Base-by-base conservation (phyloP, 2,888 invertebrate species). In the Dryadula phaetusa region DNA sequence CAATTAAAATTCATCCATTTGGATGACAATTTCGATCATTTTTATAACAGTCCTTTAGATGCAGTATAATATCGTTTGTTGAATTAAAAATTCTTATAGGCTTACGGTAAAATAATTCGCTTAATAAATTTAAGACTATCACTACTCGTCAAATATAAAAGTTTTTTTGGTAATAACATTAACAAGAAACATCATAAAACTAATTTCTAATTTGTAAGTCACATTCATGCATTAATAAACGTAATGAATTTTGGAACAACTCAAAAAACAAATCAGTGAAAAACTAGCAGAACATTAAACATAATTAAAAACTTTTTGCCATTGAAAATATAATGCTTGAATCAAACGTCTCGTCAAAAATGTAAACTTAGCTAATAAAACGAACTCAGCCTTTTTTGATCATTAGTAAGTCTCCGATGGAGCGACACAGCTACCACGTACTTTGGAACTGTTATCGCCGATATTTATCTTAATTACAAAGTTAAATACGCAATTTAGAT, bases 381-480 rank as follows among this genome's bases (percentile, higher is more conserved):
- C 73, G 72, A 74, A 64, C 67, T 72, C 73, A 74, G 70, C 70
- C 20, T 76, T 79, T 74, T 77, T 77, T 73, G 76, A 77, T 76
- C 75, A 75, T 78, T 77, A 77, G 74, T 70, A 72, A 76, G 77
- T 77, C 83, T 84, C 81, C 77, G 77, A 77, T 76, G 74, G 77
- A 79, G 82, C 80, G 82, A 80, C 80, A 78, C 76, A 77, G 81
- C 84, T 80, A 81, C 82, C 85, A 88, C 86, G 85, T 84, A 81
- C 80, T 81, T 81, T 73, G 68, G 74, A 81, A 80, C 78, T 83
- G 81, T 86, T 90, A 92, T 92, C 91, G 78, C 64, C 76, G 76
- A 82, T 85, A 90, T 90, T 91, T 85, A 92, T 92, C 92, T 92
- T 91, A 91, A 92, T 90, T 89, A 88, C 83, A 67, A 77, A 82